These are phyloP conservation scores for Synergus itoensis DNA, from an alignment of 2,888 invertebrate genomes.

Conservation along the genomic window DNA sequence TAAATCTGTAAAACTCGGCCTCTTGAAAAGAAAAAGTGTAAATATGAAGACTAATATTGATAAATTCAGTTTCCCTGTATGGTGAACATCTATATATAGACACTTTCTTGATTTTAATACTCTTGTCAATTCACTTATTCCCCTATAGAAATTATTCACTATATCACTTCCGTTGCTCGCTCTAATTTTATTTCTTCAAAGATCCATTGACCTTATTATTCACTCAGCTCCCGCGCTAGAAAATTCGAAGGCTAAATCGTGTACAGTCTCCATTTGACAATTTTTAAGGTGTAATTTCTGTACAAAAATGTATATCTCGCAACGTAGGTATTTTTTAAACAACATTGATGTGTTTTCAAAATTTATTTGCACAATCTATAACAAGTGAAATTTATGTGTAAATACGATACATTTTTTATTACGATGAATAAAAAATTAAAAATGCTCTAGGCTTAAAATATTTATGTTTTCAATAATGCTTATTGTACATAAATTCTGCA, in stretches of 20 bases:
- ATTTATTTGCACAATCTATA: too few species aligned
- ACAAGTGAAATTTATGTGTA: too few species aligned
- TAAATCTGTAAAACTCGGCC: too few species aligned
- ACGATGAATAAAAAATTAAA: too few species aligned
- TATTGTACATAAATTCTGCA: too few species aligned
- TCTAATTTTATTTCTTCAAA: background rate
- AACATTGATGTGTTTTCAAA: too few species aligned
- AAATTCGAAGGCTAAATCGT: background rate
- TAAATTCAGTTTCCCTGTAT: background rate
- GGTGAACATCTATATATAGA: background rate
- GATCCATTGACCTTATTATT: background rate
- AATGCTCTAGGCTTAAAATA: too few species aligned
- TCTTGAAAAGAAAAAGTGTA: too few species aligned
- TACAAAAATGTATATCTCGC: background rate
- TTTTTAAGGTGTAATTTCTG: background rate
- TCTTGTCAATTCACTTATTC: background rate
- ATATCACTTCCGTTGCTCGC: background rate
- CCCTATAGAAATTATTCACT: background rate
- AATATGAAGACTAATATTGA: too few species aligned
- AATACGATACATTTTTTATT: too few species aligned
- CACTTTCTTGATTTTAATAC: background rate
- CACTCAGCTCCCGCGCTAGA: background rate
- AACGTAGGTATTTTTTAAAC: background rate
- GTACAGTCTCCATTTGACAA: too few species aligned
- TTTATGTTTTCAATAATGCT: too few species aligned